A percentile compares a stretch with the other conserved stretches of the same genome.
phyloP scores from a whole-genome alignment of 2,888 invertebrate species.

The Meiosimyza platycephala region DNA sequence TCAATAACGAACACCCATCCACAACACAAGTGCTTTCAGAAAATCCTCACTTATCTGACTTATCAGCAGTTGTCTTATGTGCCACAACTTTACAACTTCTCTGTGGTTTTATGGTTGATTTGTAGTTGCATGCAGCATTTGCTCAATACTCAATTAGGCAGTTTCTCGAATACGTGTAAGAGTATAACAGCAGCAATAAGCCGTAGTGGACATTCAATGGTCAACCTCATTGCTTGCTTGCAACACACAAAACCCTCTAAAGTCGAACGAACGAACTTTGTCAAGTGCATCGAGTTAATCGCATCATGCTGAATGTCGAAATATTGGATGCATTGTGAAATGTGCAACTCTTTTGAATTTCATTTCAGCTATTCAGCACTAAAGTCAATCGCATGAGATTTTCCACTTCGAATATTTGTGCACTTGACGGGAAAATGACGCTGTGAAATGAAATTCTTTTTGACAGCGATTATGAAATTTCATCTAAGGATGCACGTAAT shows the following conservation, averaged over 20 bases:
- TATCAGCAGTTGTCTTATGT: not conserved
- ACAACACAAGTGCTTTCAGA: not conserved
- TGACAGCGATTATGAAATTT: too few relatives aligned
- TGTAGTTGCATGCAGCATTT: not conserved
- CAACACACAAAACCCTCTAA: too few relatives aligned
- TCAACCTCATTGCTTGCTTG: too few relatives aligned
- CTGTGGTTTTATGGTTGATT: constrained; percentile 7
- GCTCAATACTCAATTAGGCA: constrained; percentile 28
- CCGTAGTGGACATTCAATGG: constrained; percentile 1
- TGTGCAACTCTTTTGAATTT: not conserved
- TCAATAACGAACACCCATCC: constrained; percentile 6
- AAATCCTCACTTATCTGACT: not conserved
- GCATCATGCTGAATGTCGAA: not conserved
- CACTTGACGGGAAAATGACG: too few relatives aligned
- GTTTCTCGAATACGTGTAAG: too few relatives aligned
- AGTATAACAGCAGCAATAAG: not conserved
- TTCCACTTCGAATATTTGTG: too few relatives aligned
- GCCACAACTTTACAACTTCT: not conserved
- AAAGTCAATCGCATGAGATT: not conserved
- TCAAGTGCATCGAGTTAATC: not conserved
- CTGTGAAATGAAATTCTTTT: too few relatives aligned
- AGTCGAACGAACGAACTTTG: not conserved
- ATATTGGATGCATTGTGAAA: not conserved
- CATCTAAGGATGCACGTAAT: too few relatives aligned
- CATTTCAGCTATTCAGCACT: not conserved